Conservation (phyloP, 2,888 invertebrate genomes). For the Protophormia terraenovae region DNA sequence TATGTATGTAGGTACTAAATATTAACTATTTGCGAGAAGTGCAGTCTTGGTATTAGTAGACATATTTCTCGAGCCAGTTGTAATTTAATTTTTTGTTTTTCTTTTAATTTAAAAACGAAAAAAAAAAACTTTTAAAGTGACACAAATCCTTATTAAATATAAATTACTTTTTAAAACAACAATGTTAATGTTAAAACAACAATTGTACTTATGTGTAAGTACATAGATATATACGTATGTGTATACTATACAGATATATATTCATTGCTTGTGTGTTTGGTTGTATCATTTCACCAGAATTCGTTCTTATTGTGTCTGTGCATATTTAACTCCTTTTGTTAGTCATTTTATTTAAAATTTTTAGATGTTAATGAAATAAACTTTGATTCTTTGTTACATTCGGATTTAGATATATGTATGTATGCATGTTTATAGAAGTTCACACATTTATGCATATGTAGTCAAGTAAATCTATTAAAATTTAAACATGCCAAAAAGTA, state of each 20-base stretch:
- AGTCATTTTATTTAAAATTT: neutral
- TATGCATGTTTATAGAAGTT: neutral
- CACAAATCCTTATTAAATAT: conserved; percentile 29
- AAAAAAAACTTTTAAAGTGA: neutral
- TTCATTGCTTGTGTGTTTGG: neutral
- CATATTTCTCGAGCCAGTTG: too few species aligned
- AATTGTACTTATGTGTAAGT: too few species aligned
- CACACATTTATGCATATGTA: neutral
- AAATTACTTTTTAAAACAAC: conserved; percentile 1
- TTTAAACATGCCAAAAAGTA: conserved; percentile 26
- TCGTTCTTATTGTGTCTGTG: neutral
- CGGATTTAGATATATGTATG: neutral
- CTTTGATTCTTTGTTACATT: neutral
- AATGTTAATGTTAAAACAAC: conserved; percentile 28
- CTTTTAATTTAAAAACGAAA: neutral
- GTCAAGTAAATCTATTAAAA: conserved; percentile 8
- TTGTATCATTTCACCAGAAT: neutral
- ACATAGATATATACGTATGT: too few species aligned
- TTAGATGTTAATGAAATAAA: neutral
- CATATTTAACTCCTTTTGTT: neutral
- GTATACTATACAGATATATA: too few species aligned
- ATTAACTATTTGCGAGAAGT: too few species aligned
- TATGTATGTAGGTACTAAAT: too few species aligned
- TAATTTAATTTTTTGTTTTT: neutral
- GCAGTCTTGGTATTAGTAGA: neutral